These are phyloP conservation scores for Palythoa heliodiscus DNA, from an alignment of 92 coral and sea anemone genomes.

Conservation along the genomic window DNA sequence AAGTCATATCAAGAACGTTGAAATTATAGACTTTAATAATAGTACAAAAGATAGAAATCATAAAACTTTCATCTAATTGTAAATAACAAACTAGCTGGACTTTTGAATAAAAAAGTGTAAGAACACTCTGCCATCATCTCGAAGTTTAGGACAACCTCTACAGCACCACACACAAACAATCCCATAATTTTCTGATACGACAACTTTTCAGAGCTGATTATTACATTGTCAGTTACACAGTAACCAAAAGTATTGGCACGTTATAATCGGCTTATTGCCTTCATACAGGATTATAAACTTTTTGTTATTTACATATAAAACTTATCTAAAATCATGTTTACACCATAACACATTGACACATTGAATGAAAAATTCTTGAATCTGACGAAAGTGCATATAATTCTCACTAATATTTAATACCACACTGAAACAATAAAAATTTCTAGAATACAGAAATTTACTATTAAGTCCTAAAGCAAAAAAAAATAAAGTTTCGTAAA, in stretches of 20 bases:
- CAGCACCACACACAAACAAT: background rate
- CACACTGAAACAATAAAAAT: background rate
- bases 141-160: background rate
- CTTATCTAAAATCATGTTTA: background rate
- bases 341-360: background rate
- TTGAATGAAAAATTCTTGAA: background rate
- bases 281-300: background rate
- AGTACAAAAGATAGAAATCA: too few relatives aligned
- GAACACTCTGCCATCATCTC: background rate
- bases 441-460: background rate
- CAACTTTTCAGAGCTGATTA: conserved; percentile 54
- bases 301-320: conserved; percentile 30
- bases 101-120: too few relatives aligned
- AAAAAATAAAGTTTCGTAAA: background rate
- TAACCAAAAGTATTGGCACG: conserved; percentile 60
- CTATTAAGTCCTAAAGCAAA: background rate
- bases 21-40: too few relatives aligned
- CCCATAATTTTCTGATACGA: background rate
- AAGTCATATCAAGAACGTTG: too few relatives aligned
- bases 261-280: conserved; percentile 18
- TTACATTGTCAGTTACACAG: conserved; percentile 89
- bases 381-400: background rate
- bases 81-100: too few relatives aligned
- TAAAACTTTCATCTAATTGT: too few relatives aligned
- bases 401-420: background rate